phyloP scores from a whole-genome alignment of 2,888 invertebrate species.

The Ernsta delagoae region DNA sequence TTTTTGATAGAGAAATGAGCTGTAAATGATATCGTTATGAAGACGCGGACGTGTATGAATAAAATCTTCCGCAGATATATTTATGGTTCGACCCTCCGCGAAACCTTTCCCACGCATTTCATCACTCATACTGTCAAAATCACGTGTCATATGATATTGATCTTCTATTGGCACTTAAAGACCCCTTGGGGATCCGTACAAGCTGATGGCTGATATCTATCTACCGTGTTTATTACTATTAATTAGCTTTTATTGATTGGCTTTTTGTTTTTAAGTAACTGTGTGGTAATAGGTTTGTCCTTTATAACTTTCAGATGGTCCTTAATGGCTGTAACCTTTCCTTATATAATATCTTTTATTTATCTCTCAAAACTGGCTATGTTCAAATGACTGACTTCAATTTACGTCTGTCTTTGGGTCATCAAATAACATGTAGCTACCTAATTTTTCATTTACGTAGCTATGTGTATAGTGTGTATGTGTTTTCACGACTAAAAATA shows the following conservation, averaged over 20 bases:
- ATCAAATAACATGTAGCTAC: too few species aligned
- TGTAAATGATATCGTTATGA: not conserved
- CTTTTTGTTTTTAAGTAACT: not conserved
- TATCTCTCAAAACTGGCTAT: too few species aligned
- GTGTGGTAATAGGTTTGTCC: not conserved
- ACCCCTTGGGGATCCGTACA: not conserved
- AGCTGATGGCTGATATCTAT: not conserved
- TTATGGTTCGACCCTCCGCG: constrained; percentile 25
- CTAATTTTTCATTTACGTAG: too few species aligned
- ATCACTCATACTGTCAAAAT: constrained; percentile 34
- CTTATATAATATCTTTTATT: too few species aligned
- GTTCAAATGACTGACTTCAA: too few species aligned
- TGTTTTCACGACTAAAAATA: too few species aligned
- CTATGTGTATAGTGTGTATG: too few species aligned
- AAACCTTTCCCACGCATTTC: constrained; percentile 30
- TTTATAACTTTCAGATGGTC: not conserved
- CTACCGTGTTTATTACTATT: not conserved
- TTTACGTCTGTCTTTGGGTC: too few species aligned
- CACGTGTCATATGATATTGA: constrained; percentile 28
- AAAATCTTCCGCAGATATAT: constrained; percentile 11
- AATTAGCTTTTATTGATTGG: not conserved
- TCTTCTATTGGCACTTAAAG: constrained; percentile 18
- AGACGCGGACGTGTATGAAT: not conserved
- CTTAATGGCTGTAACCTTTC: too few species aligned
- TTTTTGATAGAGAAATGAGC: not conserved